A percentile compares a stretch with the other conserved stretches of the same genome.
Evolutionary conservation across 2,113 vertebrate species (phyloP).

Genomic region (Cyprinus carpio): DNA sequence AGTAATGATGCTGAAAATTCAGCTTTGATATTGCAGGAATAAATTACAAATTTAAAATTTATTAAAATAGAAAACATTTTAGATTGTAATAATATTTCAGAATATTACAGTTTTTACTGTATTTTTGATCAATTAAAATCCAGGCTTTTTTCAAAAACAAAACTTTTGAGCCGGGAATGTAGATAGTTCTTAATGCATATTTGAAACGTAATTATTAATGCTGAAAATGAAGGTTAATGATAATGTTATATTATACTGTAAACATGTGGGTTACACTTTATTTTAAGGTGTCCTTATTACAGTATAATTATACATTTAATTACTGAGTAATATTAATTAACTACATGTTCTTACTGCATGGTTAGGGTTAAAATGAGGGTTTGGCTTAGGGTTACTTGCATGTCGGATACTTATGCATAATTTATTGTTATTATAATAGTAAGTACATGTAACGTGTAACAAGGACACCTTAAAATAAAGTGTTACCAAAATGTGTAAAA

Average conservation of each 20-base stretch:
- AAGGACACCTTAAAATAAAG: too few relatives aligned
- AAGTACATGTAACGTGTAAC: too few relatives aligned
- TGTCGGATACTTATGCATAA: too few relatives aligned
- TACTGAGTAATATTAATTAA: too few relatives aligned
- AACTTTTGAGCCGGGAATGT: background rate
- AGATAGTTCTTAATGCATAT: background rate
- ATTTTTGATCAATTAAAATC: background rate
- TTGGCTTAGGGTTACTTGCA: too few relatives aligned
- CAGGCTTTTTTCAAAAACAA: background rate
- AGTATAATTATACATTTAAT: too few relatives aligned
- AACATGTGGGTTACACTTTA: background rate
- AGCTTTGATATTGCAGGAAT: background rate
- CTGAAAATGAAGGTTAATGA: background rate
- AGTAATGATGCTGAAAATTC: background rate
- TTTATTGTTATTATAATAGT: too few relatives aligned
- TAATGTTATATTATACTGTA: background rate
- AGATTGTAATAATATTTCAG: too few relatives aligned
- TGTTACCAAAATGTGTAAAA: background rate
- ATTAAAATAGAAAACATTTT: constrained; percentile 1
- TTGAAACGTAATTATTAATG: background rate
- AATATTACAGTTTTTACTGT: background rate
- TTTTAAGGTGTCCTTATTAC: too few relatives aligned
- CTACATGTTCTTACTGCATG: too few relatives aligned
- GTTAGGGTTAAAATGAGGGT: too few relatives aligned
- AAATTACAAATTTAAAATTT: background rate